Evolutionary conservation across 2,113 vertebrate species (phyloP), one percentile per base, ranked within the genome.

Genomic region (Misgurnus anguillicaudatus): DNA sequence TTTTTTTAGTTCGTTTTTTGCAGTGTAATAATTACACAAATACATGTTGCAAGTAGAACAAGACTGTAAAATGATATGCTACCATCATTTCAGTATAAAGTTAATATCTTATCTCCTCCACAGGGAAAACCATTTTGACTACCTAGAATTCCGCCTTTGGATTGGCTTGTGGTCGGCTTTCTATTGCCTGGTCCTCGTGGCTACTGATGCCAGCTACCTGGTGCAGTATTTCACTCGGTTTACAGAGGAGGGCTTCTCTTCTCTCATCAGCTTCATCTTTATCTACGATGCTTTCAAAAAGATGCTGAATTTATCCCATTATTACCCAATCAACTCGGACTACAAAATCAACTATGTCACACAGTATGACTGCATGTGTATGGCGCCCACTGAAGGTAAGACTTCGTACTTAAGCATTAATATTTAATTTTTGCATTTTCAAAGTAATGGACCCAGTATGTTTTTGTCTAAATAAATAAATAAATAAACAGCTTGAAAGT

Each of bases 211-310:
- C 90, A 99, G 97, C 87, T 99, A 93, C 89, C 79, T 99, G 89
- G 97, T 99, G 68, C 96, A 99, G 87, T 99, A 98, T 87, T 99
- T 99, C 81, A 99, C 98, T 8, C 96, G 98, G 21, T 99, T 99
- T 93, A 99, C 98, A 0, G 98, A 99, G 74, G 98, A 99, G 82
- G 98, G 98, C 0, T 99, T 99, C 86, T 97, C 98, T 17, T 97
- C 95, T 21, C 92, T 99, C 6, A 99, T 99, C 86, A 98, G 97
- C 92, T 99, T 99, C 94, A 99, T 99, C 86, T 99, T 99, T 87
- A 99, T 99, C 82, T 99, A 99, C 0, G 98, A 99, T 62, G 92
- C 98, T 88, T 97, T 99, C 89, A 99, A 99, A 92, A 99, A 98
- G 91, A 99, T 99, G 98, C 91, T 99, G 65, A 98, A 97, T 84